Base-by-base conservation (phyloP, 2,797 vertebrate species). In the Alauda arvensis region DNA sequence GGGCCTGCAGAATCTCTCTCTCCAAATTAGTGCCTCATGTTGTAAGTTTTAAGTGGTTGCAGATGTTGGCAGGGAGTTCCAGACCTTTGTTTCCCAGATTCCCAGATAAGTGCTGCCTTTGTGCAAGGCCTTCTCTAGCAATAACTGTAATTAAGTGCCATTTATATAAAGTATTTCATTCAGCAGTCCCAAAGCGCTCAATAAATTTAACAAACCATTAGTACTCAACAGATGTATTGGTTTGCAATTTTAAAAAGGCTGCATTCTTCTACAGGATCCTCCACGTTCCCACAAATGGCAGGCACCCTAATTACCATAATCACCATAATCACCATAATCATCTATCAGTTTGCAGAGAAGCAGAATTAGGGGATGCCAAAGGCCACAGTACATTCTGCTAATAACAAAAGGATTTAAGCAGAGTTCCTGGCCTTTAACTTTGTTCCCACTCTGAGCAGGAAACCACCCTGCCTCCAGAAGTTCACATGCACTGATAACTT, bases 101-200 rank as follows among this genome's bases (percentile, higher is more conserved):
- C 69, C 90, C 75, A 92, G 79, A 92, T 92, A 94, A 91, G 60
- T 75, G 74, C 75, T 90, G 70, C 85, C 87, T 87, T 91, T 86
- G 49, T 88, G 77, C 81, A 78, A 76, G 63, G 12, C 42, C 60
- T 84, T 87, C n/a, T 83, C 20, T 71, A 85, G 83, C 48, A 94
- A 87, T 87, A 91, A 87, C 79, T 81, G 28, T 85, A 89, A 95
- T 88, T 89, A 91, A 93, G 61, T 77, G 60, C 16, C 62, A 39
- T 91, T 93, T 92, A 83, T 87, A 48, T 29, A 83, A 79, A 16
- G 19, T 10, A 67, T 93, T 93, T 89, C 70, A 88, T 86, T 77
- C 60, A 51, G 59, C 43, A 53, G 48, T 78, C 89, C 87, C 88
- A 83, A 82, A 88, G 65, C 1, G 0, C 77, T 83, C 88, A 81